Conservation (phyloP, 2,888 invertebrate species). For the Baccha elongata region DNA sequence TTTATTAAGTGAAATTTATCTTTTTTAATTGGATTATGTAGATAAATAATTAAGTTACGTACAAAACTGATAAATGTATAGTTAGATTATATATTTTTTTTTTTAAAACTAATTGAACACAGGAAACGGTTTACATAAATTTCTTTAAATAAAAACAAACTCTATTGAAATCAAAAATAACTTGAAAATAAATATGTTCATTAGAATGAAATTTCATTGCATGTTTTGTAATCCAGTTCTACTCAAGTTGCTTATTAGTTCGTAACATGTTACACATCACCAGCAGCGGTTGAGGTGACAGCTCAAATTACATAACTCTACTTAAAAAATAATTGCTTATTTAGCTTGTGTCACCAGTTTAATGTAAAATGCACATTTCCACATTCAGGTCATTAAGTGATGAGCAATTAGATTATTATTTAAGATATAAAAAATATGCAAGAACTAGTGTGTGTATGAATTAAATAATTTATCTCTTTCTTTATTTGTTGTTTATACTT, state of each 20-base stretch:
- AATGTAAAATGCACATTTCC: conserved; percentile 38
- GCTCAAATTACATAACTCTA: conserved; percentile 10
- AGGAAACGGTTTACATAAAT: not conserved
- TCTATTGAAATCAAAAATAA: not conserved
- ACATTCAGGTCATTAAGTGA: conserved; percentile 23
- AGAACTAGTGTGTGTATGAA: no score
- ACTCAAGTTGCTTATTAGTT: not conserved
- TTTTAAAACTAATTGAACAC: not conserved
- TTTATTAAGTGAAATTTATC: not conserved
- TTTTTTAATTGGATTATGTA: not conserved
- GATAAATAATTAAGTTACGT: conserved; percentile 18
- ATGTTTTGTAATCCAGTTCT: not conserved
- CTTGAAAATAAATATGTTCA: not conserved
- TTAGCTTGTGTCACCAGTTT: conserved; percentile 24
- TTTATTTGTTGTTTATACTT: no score
- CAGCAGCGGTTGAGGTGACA: not conserved
- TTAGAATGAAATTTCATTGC: not conserved
- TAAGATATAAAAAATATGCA: not conserved
- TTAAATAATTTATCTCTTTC: no score
- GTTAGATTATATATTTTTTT: no score
- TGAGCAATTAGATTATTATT: conserved; percentile 22
- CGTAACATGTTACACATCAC: conserved; percentile 1
- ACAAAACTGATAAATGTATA: no score
- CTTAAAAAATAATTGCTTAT: conserved; percentile 18
- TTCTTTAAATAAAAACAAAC: no score